Base-by-base conservation (phyloP, 2,888 invertebrate genomes). In the Tachina lurida region DNA sequence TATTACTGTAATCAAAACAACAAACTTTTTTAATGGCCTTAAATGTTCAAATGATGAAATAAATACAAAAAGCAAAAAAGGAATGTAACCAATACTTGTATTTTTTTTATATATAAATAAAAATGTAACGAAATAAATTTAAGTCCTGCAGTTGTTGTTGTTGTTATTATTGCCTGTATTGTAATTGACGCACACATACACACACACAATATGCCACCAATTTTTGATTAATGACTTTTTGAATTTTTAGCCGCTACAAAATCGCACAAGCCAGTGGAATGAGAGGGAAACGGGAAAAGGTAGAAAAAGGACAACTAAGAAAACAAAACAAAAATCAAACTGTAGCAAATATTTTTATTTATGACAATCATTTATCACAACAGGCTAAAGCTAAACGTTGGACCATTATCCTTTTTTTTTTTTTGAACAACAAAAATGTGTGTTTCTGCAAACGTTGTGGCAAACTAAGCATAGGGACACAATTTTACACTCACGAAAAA, bases 331-430 rank as follows among this genome's bases (percentile, higher is more conserved):
- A 31, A 31, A 31, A 31, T 31, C 5, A 31, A 31, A 31, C 5
- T 31, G 31, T 31, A 31, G 22, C 15, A 83, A 74, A 83, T 73
- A 85, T 78, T 87, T 90, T 91, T 91, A 91, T 91, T 91, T 91
- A 91, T 91, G 91, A 91, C 91, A 91, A 89, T 90, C 91, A 91
- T 91, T 91, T 91, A 91, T 91, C 91, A 91, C 90, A 86, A 68
- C 79, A 75, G 83, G 79, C 83, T 80, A 76, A 76, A 83, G 83
- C 79, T 86, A 86, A 83, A 86, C 79, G 76, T 62, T 86, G 45
- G 67, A 62, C 73, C 76, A 79, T 86, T 86, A 83, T 83, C 79
- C 83, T 83, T 86, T 86, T 79, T 31, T 31, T n/a, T 31, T 31
- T 31, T 31, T 73, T 79, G n/a, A 45, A 52, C 43, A 67, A 49